A percentile compares a stretch with the other conserved stretches of the same genome.
phyloP scores from a whole-genome alignment of 2,888 invertebrate genomes.

The Stenoptilia bipunctidactyla region DNA sequence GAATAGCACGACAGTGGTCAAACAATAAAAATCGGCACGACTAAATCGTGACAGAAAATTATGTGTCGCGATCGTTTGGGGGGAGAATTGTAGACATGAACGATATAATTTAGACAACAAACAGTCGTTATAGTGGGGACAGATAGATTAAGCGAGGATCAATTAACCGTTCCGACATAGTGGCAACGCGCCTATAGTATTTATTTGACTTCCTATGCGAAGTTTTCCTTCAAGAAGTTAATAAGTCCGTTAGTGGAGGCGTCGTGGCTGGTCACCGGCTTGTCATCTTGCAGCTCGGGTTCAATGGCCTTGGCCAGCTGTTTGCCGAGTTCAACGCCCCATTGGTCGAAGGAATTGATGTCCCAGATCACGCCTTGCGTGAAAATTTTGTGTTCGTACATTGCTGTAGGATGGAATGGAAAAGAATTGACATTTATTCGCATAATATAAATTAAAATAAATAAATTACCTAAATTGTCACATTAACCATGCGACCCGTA shows the following conservation, averaged over 20 bases:
- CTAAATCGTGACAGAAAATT: too few species aligned
- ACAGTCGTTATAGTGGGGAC: too few species aligned
- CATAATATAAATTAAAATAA: too few species aligned
- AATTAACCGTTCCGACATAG: too few species aligned
- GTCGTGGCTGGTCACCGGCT: conserved; percentile 85
- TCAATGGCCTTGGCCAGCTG: conserved; percentile 98
- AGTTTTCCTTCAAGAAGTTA: conserved; percentile 88
- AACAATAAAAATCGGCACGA: too few species aligned
- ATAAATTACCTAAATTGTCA: neutral
- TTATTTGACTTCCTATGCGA: conserved; percentile 16
- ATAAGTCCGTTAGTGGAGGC: conserved; percentile 97
- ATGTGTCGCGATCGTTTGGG: too few species aligned
- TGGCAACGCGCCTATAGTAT: too few species aligned
- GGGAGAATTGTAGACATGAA: too few species aligned
- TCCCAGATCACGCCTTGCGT: conserved; percentile 99
- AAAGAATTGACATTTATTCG: conserved; percentile 1
- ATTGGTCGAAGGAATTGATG: conserved; percentile 99
- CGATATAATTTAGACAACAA: too few species aligned
- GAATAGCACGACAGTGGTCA: too few species aligned
- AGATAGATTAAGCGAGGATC: too few species aligned
- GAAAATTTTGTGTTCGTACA: conserved; percentile 99
- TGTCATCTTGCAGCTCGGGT: conserved; percentile 83
- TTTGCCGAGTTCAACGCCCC: conserved; percentile 99
- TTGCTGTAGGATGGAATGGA: conserved; percentile 69
- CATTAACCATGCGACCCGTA: too few species aligned